These are phyloP conservation scores for Zoanthus solanderi DNA, from an alignment of 92 coral and sea anemone genomes.

Conservation along the genomic window DNA sequence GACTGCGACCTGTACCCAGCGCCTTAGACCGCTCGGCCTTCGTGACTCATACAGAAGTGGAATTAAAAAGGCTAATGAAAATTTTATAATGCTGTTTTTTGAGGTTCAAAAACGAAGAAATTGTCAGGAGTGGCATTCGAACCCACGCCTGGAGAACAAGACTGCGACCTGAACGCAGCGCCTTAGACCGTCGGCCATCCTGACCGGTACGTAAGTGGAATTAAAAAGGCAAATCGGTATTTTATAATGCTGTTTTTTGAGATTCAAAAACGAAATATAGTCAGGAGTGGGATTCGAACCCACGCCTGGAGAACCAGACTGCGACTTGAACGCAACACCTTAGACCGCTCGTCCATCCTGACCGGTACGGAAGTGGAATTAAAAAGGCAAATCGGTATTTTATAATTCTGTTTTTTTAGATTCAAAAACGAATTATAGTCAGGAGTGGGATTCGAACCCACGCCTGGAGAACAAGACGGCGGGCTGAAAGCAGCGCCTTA, in stretches of 20 bases:
- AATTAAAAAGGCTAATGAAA: too few species aligned
- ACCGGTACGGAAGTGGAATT: too few species aligned
- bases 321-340: constrained; percentile 99
- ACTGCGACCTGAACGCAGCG: constrained; percentile 99
- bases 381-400: too few species aligned
- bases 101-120: too few species aligned
- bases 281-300: constrained; percentile 99
- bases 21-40: constrained; percentile 99
- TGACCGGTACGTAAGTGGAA: too few species aligned
- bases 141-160: constrained; percentile 99
- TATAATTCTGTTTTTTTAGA: too few species aligned
- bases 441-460: constrained; percentile 99
- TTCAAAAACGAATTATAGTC: constrained; percentile 46
- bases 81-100: too few species aligned
- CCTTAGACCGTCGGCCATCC: constrained; percentile 99
- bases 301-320: constrained; percentile 99
- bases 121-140: constrained; percentile 90
- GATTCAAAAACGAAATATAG: too few species aligned
- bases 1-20: constrained; percentile 99
- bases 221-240: too few species aligned
- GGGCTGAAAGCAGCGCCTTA: constrained; percentile 99
- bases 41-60: too few species aligned
- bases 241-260: too few species aligned
- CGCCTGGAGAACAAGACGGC: constrained; percentile 99
- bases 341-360: constrained; percentile 66